Conservation (phyloP, 2,888 invertebrate species). For the Strigamia maritima region DNA sequence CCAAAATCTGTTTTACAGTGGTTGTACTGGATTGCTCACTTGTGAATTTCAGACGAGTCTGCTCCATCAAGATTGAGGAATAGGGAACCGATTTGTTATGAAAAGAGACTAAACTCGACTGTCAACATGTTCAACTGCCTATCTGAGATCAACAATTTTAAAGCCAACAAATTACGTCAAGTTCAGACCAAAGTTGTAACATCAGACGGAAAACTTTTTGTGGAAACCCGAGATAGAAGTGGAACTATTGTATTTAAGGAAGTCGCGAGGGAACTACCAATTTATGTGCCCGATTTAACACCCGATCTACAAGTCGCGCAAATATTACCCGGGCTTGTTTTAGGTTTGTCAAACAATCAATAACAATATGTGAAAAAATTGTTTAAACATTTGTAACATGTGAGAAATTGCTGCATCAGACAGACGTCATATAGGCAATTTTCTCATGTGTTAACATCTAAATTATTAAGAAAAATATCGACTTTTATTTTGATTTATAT, state of each 20-base stretch:
- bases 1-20: background rate
- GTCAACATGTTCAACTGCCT: constrained; percentile 35
- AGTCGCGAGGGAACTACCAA: constrained; percentile 49
- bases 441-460: no score
- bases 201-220: constrained; percentile 36
- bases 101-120: background rate
- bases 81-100: background rate
- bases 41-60: background rate
- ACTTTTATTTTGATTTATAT: background rate
- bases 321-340: constrained; percentile 62
- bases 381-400: no score
- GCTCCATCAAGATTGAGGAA: background rate
- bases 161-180: constrained; percentile 33
- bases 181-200: constrained; percentile 41
- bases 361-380: background rate
- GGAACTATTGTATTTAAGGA: constrained; percentile 16
- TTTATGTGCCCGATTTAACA: constrained; percentile 76
- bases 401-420: background rate
- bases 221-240: constrained; percentile 35
- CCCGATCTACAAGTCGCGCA: constrained; percentile 67
- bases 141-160: constrained; percentile 29
- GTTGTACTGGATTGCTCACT: background rate
- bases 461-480: no score
- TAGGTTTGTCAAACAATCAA: constrained; percentile 47
- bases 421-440: no score